These are phyloP conservation scores for Laupala kohalensis DNA, from an alignment of 1,140 invertebrate species.

Conservation along the genomic window DNA sequence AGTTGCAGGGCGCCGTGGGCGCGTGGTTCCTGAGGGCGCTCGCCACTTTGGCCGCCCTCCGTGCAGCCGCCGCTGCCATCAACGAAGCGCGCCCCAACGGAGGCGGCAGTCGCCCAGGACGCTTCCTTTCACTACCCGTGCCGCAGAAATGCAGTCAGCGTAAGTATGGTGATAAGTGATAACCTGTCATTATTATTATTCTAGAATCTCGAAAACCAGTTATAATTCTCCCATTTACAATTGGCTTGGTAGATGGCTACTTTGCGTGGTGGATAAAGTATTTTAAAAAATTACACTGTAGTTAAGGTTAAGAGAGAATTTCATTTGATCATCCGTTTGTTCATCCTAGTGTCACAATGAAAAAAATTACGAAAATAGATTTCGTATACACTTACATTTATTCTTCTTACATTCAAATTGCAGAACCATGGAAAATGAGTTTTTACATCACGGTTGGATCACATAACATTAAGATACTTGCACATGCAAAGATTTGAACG, in stretches of 20 bases:
- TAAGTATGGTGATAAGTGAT: too few species aligned
- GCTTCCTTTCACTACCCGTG: conserved; percentile 64
- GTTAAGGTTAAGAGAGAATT: too few species aligned
- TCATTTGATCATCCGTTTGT: too few species aligned
- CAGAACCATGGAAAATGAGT: too few species aligned
- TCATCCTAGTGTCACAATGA: too few species aligned
- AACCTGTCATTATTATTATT: conserved; percentile 11
- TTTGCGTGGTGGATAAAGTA: neutral
- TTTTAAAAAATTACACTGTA: too few species aligned
- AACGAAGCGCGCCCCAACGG: conserved; percentile 31
- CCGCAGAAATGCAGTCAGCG: conserved; percentile 67
- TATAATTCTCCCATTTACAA: neutral
- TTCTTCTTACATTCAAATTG: too few species aligned
- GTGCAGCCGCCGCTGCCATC: conserved; percentile 21
- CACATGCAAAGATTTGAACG: too few species aligned
- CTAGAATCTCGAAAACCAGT: neutral
- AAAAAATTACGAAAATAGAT: too few species aligned
- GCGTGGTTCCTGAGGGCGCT: neutral
- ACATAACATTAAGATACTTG: too few species aligned
- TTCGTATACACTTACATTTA: too few species aligned
- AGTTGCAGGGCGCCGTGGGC: neutral
- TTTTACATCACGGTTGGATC: too few species aligned
- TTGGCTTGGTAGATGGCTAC: neutral
- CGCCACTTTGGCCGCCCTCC: neutral
- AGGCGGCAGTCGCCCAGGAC: conserved; percentile 38